phyloP scores from a whole-genome alignment of 2,797 vertebrate species.

The Babyrousa celebensis region DNA sequence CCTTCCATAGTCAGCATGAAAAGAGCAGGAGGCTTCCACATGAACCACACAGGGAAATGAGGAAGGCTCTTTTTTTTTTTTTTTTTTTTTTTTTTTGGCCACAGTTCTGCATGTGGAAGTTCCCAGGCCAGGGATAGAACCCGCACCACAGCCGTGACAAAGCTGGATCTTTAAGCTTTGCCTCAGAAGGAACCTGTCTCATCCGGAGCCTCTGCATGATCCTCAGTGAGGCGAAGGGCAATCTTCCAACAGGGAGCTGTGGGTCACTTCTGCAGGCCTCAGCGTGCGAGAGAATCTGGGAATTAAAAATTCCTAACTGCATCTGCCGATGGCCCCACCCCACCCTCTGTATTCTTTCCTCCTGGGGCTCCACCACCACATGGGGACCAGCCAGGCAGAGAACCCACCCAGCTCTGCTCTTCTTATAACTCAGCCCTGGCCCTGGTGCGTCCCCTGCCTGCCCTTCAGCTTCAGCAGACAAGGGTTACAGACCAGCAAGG shows the following conservation, averaged over 20 bases:
- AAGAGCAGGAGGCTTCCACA: neutral
- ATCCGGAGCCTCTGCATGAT: neutral
- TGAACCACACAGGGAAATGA: neutral
- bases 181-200: neutral
- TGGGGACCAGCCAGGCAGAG: neutral
- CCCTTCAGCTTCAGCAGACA: neutral
- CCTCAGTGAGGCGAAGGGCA: neutral
- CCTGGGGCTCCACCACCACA: neutral
- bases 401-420: neutral
- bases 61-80: neutral
- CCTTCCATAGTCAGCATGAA: slow-evolving; percentile 27
- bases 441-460: neutral
- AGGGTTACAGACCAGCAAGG: neutral
- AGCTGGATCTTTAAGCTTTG: too few species aligned
- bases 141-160: too few species aligned
- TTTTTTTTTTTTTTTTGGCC: too few species aligned
- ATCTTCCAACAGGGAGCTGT: neutral
- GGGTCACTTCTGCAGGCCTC: neutral
- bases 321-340: neutral
- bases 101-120: too few species aligned
- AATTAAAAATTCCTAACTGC: neutral
- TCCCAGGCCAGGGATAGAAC: too few species aligned
- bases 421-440: neutral
- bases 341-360: neutral
- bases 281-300: neutral